Evolutionary conservation across 2,888 invertebrate species (phyloP).

Genomic region (Melanophora roralis): DNA sequence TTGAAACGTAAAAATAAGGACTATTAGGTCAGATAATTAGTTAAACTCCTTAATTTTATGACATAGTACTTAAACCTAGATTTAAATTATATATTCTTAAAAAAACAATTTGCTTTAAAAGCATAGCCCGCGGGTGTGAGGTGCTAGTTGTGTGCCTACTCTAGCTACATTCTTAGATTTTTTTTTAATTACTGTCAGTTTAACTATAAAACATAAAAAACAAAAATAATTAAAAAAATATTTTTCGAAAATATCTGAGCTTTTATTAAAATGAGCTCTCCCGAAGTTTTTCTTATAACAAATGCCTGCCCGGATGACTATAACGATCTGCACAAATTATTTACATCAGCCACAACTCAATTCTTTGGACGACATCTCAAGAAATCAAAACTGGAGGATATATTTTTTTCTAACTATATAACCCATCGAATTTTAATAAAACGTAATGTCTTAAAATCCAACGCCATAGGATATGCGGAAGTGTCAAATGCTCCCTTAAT

Average conservation of each 20-base stretch:
- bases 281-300: slow-evolving; percentile 15
- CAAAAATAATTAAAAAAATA: not conserved
- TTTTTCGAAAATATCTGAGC: too few relatives aligned
- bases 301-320: slow-evolving; percentile 44
- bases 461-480: slow-evolving; percentile 69
- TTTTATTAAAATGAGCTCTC: not conserved
- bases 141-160: too few relatives aligned
- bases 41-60: too few relatives aligned
- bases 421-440: slow-evolving; percentile 67
- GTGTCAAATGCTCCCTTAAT: slow-evolving; percentile 68
- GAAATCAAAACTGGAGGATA: not conserved
- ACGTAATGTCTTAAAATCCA: slow-evolving; percentile 1
- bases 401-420: slow-evolving; percentile 66
- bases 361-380: slow-evolving; percentile 53
- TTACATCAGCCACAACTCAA: not conserved
- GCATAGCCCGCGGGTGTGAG: too few relatives aligned
- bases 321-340: slow-evolving; percentile 6
- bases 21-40: too few relatives aligned
- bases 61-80: too few relatives aligned
- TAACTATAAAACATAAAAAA: not conserved
- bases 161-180: too few relatives aligned
- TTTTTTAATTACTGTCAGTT: not conserved
- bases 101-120: too few relatives aligned
- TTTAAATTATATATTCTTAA: too few relatives aligned
- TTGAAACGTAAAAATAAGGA: too few relatives aligned